Conservation (phyloP, 37 sponge, comb jelly and placozoan genomes). For the Crambe crambe region DNA sequence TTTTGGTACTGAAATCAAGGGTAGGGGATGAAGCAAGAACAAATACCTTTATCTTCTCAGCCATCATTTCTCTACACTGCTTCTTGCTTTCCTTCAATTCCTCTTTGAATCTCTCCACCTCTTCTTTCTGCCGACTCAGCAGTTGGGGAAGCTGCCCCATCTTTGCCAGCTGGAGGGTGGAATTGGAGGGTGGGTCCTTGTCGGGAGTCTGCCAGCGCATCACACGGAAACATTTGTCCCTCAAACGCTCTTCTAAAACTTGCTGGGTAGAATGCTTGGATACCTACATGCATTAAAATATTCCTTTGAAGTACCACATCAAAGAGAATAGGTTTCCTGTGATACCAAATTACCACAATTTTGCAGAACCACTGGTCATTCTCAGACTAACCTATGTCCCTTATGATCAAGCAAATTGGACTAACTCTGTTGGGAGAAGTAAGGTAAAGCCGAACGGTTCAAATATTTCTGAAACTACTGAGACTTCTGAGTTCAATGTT, state of each 20-base stretch:
- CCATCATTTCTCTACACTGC: background rate
- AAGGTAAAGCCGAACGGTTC: no score
- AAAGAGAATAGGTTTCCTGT: no score
- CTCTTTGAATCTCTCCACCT: background rate
- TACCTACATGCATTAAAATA: background rate
- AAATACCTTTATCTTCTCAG: conserved; percentile 9
- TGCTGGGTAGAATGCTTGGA: background rate
- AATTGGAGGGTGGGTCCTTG: background rate
- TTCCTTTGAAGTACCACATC: no score
- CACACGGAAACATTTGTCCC: conserved; percentile 17
- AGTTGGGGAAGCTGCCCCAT: conserved; percentile 30
- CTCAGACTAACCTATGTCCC: no score
- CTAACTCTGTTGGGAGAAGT: no score
- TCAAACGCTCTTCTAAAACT: background rate
- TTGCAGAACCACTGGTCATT: no score
- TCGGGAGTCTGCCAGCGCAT: conserved; percentile 21
- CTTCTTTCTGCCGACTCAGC: conserved; percentile 17
- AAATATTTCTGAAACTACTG: no score
- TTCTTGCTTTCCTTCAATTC: background rate
- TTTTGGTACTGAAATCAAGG: background rate
- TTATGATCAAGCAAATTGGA: no score
- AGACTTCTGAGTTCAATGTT: no score
- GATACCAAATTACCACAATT: background rate
- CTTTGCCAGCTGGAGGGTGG: conserved; percentile 21
- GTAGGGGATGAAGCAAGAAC: no score